phyloP scores from a whole-genome alignment of 2,888 invertebrate genomes.

The Caenorhabditis wallacei region DNA sequence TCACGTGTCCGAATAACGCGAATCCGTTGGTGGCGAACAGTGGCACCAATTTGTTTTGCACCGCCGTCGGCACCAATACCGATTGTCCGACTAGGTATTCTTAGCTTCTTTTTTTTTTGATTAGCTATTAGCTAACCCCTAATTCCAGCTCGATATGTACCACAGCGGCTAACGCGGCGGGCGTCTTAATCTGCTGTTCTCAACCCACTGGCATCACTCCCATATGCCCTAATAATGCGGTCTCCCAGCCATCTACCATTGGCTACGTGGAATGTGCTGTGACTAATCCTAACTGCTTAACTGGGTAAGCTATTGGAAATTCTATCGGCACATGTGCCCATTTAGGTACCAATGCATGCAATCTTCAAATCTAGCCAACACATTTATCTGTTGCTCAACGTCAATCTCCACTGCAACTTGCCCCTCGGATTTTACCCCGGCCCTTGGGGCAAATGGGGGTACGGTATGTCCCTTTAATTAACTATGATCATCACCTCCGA shows the following conservation, averaged over 20 bases:
- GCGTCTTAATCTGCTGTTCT: constrained; percentile 77
- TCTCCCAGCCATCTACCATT: constrained; percentile 72
- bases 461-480: no score
- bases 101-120: constrained; percentile 1
- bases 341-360: constrained; percentile 69
- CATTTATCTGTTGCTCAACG: constrained; percentile 74
- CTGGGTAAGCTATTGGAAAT: no score
- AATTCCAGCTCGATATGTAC: constrained; percentile 68
- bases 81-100: constrained; percentile 73
- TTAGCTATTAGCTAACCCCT: background rate
- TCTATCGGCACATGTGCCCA: no score
- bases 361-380: constrained; percentile 66
- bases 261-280: constrained; percentile 76
- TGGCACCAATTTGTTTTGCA: constrained; percentile 73
- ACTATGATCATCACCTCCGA: no score
- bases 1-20: constrained; percentile 63
- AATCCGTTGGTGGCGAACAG: constrained; percentile 61
- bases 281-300: constrained; percentile 62
- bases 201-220: constrained; percentile 66
- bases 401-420: constrained; percentile 71
- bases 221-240: constrained; percentile 76
- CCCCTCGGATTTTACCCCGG: constrained; percentile 75
- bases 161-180: constrained; percentile 68
- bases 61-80: constrained; percentile 59
- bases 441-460: constrained; percentile 64